phyloP scores from a whole-genome alignment of 2,888 invertebrate species.

The Leptopilina myrica region DNA sequence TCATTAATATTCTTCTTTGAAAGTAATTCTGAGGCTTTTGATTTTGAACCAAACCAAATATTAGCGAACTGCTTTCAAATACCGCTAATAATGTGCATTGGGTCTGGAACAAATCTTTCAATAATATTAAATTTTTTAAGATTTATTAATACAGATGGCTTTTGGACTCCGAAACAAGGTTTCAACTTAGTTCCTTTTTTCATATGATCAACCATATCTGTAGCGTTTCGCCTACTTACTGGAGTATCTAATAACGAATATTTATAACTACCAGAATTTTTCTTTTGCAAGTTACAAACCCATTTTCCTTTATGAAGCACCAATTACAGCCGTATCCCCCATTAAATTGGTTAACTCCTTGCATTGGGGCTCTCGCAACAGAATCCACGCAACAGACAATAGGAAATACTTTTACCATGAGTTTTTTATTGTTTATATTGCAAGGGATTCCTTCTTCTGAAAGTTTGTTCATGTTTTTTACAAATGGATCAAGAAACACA shows the following conservation, averaged over 20 bases:
- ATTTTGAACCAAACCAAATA: constrained; percentile 26
- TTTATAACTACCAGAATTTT: constrained; percentile 1
- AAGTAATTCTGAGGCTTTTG: too few species aligned
- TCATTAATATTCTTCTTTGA: not conserved
- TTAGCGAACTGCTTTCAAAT: constrained; percentile 40
- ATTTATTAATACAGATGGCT: constrained; percentile 21
- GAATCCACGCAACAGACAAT: constrained; percentile 47
- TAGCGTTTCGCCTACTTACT: too few species aligned
- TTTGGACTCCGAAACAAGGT: constrained; percentile 17
- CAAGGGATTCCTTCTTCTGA: constrained; percentile 41
- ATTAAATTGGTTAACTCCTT: not conserved
- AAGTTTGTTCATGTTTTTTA: constrained; percentile 41
- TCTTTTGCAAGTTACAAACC: constrained; percentile 7
- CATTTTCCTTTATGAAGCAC: constrained; percentile 29
- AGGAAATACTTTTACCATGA: constrained; percentile 32
- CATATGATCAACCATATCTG: constrained; percentile 4
- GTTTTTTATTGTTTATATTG: constrained; percentile 29
- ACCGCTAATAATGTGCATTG: constrained; percentile 40
- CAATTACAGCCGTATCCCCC: constrained; percentile 41
- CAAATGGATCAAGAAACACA: not conserved
- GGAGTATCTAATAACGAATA: too few species aligned
- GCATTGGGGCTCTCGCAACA: constrained; percentile 15
- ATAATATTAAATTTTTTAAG: constrained; percentile 46
- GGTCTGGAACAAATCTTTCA: constrained; percentile 43
- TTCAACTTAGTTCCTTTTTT: constrained; percentile 18